Evolutionary conservation across 1,140 invertebrate species (phyloP), one percentile per base, ranked within the genome.

Genomic region (Micrasema minimum): DNA sequence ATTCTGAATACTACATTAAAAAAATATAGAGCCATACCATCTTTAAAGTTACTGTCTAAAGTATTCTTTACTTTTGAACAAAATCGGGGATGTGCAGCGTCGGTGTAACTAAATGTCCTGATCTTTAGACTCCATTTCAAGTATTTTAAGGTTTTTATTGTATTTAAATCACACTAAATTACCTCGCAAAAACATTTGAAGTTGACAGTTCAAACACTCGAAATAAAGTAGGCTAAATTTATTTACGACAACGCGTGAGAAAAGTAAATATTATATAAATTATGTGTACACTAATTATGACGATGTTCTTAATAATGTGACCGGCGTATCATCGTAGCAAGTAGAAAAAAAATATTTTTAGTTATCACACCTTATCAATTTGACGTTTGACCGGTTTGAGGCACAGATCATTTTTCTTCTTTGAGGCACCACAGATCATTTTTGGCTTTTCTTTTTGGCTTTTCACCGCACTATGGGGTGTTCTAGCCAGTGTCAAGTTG

Each of bases 121-220:
- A n/a, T 26, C 45, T 64, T 64, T 48, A 11, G 35, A 37, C 12
- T 37, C 26, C 53, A 57, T 45, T 20, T 20, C 2, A 38, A 61
- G 10, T 23, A 12, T 20, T 37, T 41, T 20, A 11, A 22, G 23
- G 14, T 3, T 18, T 57, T 57, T 59, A 18, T 11, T 9, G 12
- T 38, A 31, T 46, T 26, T 10, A 46, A 23, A 11, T 18, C 43
- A 64, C 12, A 11, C 6, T 26, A 12, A 46, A 64, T 64, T 64
- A 64, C 59, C 59, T 64, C 59, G 59, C 26, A 46, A 64, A 14
- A 64, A 64, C 59, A 64, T 64, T 64, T 46, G 38, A 59, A 11
- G 20, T 12, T 11, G 20, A 20, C 9, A 50, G 18, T 3, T 4
- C 14, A 10, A 50, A 16, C 16, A 11, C 41, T 45, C 26, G 7